Base-by-base conservation (phyloP, 2,797 vertebrate genomes). In the Huso huso region DNA sequence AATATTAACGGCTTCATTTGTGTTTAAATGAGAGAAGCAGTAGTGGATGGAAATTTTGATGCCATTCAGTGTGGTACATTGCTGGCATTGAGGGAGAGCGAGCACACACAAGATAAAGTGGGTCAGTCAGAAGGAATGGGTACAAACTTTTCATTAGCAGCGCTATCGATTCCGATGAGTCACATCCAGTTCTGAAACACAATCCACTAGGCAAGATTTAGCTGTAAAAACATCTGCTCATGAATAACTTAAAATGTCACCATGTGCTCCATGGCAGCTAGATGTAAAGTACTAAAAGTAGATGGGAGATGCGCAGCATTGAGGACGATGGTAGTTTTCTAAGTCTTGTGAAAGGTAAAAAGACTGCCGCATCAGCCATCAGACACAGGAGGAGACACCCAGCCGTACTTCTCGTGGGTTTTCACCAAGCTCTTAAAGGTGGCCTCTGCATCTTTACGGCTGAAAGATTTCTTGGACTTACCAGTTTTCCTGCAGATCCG, bases 351-450 rank as follows among this genome's bases (percentile, higher is more conserved):
- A 51, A n/a, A 65, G 10, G 52, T 58, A 65, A 6, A 48, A 10
- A 76, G 57, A 49, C 49, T 65, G 71, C 37, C 72, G 60, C 73
- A 70, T 98, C 95, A 98, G 91, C 96, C 96, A 13, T 99, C 96
- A n/a, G 96, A 99, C 67, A 98, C 95, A 0, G 96, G 96, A 0
- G 97, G 97, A 71, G 97, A 98, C 74, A 98, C 97, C 97, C 97
- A 99, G 85, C 97, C 97, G 37, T 99, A 99, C 74, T 99, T 99
- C 89, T 99, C 97, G 57, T 99, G 97, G 84, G 97, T 99, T 88
- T 99, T 99, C 91, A 99, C 97, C 88, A 99, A 86, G 77, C 95
- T 98, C 90, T 98, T 99, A 83, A 99, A 99, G 69, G 97, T 99
- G 68, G 97, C 97, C 84, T 99, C 97, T 0, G 97, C 97, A 84